Conservation (phyloP, 1,140 invertebrate species). For the Ruditapes philippinarum region DNA sequence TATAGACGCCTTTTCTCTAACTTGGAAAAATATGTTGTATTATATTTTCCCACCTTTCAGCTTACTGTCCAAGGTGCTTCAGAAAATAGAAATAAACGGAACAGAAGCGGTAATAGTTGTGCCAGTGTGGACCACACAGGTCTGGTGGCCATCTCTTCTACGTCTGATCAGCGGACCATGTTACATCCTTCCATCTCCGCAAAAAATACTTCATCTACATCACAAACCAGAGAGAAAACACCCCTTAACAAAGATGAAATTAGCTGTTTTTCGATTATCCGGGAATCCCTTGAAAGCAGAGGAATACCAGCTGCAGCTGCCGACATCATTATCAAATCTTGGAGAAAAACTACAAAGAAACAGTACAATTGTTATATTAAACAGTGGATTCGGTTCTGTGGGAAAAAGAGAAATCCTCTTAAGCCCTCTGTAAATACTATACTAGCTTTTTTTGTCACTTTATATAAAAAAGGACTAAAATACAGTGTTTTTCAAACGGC, state of each 20-base stretch:
- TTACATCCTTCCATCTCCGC: not conserved
- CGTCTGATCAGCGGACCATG: not conserved
- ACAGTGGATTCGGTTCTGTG: too few species aligned
- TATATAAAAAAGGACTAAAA: too few species aligned
- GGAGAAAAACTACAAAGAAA: not conserved
- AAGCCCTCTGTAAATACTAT: too few species aligned
- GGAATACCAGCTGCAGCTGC: constrained; percentile 11
- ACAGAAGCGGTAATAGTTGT: constrained; percentile 32
- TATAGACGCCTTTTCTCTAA: not conserved
- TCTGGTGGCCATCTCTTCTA: not conserved
- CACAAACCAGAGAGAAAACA: not conserved
- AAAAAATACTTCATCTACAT: not conserved
- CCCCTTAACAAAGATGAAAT: not conserved
- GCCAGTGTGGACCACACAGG: constrained; percentile 58
- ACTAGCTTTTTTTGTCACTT: too few species aligned
- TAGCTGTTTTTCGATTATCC: constrained; percentile 56
- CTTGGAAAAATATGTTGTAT: not conserved
- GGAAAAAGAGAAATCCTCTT: too few species aligned
- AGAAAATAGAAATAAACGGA: constrained; percentile 1
- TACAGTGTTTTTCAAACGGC: too few species aligned
- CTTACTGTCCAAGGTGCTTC: constrained; percentile 16
- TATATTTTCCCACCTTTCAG: constrained; percentile 64
- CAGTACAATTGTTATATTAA: too few species aligned
- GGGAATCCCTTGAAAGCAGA: not conserved
- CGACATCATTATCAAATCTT: constrained; percentile 25